Percentiles rank a stretch among this genome's conserved stretches.
These are phyloP conservation scores for Hassar affinis DNA, from an alignment of 2,113 vertebrate species.

Conservation along the genomic window DNA sequence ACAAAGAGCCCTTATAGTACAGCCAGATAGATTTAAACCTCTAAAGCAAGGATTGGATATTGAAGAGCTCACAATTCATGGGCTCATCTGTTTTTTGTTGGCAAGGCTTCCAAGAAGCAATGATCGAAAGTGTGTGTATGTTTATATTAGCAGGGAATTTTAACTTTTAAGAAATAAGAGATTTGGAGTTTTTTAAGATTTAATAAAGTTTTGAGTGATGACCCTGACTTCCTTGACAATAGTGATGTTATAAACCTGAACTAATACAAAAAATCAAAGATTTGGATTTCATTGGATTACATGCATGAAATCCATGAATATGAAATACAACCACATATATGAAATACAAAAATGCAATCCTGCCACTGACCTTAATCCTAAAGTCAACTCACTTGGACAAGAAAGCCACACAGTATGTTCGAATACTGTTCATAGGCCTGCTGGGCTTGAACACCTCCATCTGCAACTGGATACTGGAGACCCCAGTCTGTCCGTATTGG, in stretches of 20 bases:
- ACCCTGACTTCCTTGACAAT: neutral
- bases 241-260: neutral
- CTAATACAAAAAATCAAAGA: neutral
- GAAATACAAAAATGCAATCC: neutral
- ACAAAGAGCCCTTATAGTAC: constrained; percentile 4
- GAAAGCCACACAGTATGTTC: too few species aligned
- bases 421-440: too few species aligned
- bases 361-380: neutral
- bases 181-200: neutral
- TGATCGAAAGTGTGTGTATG: neutral
- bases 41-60: constrained; percentile 8
- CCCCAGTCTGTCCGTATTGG: too few species aligned
- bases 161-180: neutral
- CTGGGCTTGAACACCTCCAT: too few species aligned
- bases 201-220: neutral
- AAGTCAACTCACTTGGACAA: too few species aligned
- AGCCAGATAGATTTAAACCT: constrained; percentile 7
- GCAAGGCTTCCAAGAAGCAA: neutral
- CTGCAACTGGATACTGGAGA: too few species aligned
- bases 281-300: neutral
- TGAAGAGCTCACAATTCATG: neutral
- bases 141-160: neutral
- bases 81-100: constrained; percentile 4
- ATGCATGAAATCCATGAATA: neutral
- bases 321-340: neutral